Percentiles rank a stretch among this genome's conserved stretches.
phyloP scores from a whole-genome alignment of 2,888 invertebrate species.

The Ctenicera cuprea region DNA sequence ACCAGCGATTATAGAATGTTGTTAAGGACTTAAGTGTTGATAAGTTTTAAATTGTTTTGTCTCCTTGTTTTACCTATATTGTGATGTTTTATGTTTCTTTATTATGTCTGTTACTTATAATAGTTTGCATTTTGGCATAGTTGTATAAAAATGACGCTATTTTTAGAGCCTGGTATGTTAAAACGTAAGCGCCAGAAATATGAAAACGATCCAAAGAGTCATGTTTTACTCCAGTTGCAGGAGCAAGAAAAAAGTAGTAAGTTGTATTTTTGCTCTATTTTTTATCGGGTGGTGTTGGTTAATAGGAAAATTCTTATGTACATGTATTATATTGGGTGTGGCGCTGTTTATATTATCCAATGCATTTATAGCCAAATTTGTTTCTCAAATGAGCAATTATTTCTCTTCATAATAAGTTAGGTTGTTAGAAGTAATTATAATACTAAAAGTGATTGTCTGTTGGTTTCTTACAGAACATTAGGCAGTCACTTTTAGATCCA shows the following conservation, averaged over 20 bases:
- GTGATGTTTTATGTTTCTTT: background rate
- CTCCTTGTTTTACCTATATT: background rate
- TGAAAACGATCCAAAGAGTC: conserved; percentile 73
- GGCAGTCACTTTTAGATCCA: background rate
- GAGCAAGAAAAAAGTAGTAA: conserved; percentile 73
- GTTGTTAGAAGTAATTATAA: background rate
- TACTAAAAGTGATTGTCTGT: background rate
- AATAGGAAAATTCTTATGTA: background rate
- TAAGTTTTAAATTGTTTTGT: background rate
- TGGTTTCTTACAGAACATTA: background rate
- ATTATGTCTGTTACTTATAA: background rate
- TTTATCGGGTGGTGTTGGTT: conserved; percentile 28
- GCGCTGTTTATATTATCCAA: background rate
- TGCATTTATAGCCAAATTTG: conserved; percentile 9
- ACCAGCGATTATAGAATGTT: conserved; percentile 43
- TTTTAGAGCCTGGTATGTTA: conserved; percentile 72
- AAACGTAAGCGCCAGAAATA: conserved; percentile 77
- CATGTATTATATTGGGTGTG: background rate
- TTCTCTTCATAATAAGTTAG: background rate
- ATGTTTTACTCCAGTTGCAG: conserved; percentile 72
- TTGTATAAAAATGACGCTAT: conserved; percentile 44
- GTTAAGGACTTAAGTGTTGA: conserved; percentile 31
- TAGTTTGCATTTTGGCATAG: conserved; percentile 26
- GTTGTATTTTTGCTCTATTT: conserved; percentile 68
- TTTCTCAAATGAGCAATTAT: background rate